Evolutionary conservation across 2,888 invertebrate genomes (phyloP), one percentile per base, ranked within the genome.

Genomic region (Mesopsocus fuscifrons): DNA sequence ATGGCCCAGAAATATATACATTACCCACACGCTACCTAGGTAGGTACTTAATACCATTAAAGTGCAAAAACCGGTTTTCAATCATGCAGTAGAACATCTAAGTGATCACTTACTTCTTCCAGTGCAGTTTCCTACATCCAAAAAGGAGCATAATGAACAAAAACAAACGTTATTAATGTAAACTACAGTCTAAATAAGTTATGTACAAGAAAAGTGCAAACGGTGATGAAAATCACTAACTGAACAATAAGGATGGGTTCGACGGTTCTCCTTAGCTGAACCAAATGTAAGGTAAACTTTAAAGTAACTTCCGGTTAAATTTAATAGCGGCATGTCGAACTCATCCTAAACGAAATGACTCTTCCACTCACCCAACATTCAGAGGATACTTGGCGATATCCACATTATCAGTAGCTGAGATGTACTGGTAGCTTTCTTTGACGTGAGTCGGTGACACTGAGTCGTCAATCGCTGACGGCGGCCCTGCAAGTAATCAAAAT

Each of bases 81-180:
- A n/a, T n/a, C n/a, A n/a, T n/a, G n/a, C n/a, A n/a, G n/a, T n/a
- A n/a, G n/a, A n/a, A n/a, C n/a, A n/a, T n/a, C n/a, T n/a, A n/a
- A n/a, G n/a, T n/a, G n/a, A n/a, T n/a, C n/a, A 78, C 81, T 85
- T 76, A 91, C 91, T 87, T 89, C 66, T 87, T 92, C 92, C 92
- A 92, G 63, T 87, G 85, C 55, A 92, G 76, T 67, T 88, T 91
- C 71, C 91, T 91, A 71, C 60, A 55, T 48, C 44, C 46, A 43
- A 42, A 48, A 49, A 61, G 59, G 58, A 61, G 59, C 60, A 60
- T 56, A 60, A 61, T 61, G 58, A 60, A 60, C 60, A 61, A 59
- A 60, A 59, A 57, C 57, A 57, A 57, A 58, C 57, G 53, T 44
- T 41, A n/a, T 30, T 41, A 44, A 35, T 30, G 23, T 44, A 34